Percentiles rank a stretch among this genome's conserved stretches.
Evolutionary conservation across 2,113 vertebrate species (phyloP).

Genomic region (Melanerpes aurifrons): DNA sequence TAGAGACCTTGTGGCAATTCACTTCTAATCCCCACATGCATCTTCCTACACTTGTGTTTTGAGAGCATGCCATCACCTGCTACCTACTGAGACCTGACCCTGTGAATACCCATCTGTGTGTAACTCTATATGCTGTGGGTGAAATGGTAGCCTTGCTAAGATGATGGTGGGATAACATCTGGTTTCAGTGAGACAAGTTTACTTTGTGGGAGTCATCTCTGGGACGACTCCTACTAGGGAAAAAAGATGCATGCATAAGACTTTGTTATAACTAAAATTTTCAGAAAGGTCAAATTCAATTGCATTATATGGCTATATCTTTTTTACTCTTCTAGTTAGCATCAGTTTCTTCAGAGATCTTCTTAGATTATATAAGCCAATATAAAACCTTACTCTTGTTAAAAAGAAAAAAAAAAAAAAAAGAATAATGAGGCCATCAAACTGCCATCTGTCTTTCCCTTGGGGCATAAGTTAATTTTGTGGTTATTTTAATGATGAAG

Average conservation of each 20-base stretch:
- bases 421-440: conserved; percentile 72
- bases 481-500: conserved; percentile 73
- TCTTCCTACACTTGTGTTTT: neutral
- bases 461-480: conserved; percentile 74
- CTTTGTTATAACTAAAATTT: neutral
- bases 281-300: neutral
- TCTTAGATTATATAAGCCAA: conserved; percentile 48
- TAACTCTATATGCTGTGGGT: neutral
- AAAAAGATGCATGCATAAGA: fast-evolving
- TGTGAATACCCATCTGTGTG: fast-evolving
- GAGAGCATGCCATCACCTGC: fast-evolving
- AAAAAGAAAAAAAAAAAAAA: conserved; percentile 21
- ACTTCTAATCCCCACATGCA: neutral
- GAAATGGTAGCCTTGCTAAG: neutral
- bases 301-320: neutral
- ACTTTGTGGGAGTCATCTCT: neutral
- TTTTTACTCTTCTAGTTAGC: neutral
- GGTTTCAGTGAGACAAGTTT: neutral
- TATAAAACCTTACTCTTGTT: conserved; percentile 51
- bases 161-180: neutral
- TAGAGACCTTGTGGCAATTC: neutral
- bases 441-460: conserved; percentile 71
- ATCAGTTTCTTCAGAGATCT: conserved; percentile 31
- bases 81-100: fast-evolving
- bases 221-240: neutral